phyloP scores from a whole-genome alignment of 2,113 vertebrate species.

The Delphinapterus leucas region DNA sequence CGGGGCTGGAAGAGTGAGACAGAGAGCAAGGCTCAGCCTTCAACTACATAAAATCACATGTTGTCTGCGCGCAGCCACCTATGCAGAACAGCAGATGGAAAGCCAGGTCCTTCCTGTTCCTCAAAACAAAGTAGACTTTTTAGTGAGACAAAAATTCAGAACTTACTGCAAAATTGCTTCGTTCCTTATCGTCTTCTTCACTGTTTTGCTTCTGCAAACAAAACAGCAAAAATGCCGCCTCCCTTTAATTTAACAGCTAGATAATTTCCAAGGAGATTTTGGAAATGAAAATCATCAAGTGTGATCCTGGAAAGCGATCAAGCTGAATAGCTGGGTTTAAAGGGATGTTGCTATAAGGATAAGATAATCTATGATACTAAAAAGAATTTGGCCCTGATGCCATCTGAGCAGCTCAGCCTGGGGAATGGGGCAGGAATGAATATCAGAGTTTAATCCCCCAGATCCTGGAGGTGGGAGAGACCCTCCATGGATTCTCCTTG shows the following conservation, averaged over 20 bases:
- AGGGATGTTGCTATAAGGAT: not conserved
- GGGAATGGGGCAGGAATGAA: not conserved
- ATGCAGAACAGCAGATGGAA: not conserved
- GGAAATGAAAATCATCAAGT: not conserved
- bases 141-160: conserved; percentile 23
- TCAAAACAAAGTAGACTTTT: conserved; percentile 16
- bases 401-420: not conserved
- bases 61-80: not conserved
- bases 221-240: not conserved
- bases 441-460: not conserved
- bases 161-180: not conserved
- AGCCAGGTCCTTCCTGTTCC: not conserved
- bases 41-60: not conserved
- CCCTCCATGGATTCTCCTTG: not conserved
- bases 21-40: not conserved
- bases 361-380: not conserved
- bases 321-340: not conserved
- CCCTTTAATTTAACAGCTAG: not conserved
- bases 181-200: not conserved
- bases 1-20: not conserved
- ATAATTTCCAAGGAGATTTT: not conserved
- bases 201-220: not conserved
- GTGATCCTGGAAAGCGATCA: not conserved
- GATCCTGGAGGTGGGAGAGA: not conserved
- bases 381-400: not conserved